Percentiles rank a stretch among this genome's conserved stretches.
phyloP scores from a whole-genome alignment of 1,140 invertebrate species.

The Ceratina australensis region DNA sequence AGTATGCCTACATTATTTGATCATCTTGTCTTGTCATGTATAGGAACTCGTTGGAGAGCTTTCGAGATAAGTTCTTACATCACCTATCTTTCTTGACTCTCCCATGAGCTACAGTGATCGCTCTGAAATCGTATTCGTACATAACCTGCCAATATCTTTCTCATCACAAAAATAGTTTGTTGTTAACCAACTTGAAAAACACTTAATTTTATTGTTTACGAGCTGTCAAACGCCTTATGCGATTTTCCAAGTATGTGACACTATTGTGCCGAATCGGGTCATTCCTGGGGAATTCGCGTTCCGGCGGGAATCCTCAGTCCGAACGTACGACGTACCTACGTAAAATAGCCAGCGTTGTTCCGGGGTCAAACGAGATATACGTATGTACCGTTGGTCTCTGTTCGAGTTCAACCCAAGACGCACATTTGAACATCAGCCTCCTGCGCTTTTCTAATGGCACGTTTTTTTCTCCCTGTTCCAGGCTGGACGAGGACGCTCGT shows the following conservation, averaged over 20 bases:
- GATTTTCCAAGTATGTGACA: slow-evolving; percentile 15
- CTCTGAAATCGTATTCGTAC: no score
- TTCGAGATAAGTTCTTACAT: no score
- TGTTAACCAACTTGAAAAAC: no score
- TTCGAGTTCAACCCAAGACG: slow-evolving; percentile 33
- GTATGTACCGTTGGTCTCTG: slow-evolving; percentile 39
- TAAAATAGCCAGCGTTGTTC: slow-evolving; percentile 34
- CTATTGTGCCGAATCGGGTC: neutral
- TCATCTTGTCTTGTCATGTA: no score
- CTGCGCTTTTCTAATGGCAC: slow-evolving; percentile 22
- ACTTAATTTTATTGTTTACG: no score
- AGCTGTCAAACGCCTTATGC: neutral
- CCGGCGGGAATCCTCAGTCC: slow-evolving; percentile 32
- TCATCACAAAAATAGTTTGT: no score
- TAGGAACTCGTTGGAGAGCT: no score
- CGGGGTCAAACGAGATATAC: slow-evolving; percentile 37
- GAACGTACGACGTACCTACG: slow-evolving; percentile 18
- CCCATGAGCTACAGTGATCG: no score
- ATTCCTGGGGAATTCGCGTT: slow-evolving; percentile 26
- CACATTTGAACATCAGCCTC: slow-evolving; percentile 1
- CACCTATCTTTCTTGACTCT: no score
- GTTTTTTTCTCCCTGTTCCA: slow-evolving; percentile 13
- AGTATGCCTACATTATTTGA: no score
- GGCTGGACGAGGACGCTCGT: slow-evolving; percentile 25
- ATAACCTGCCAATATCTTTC: no score